Evolutionary conservation across 2,888 invertebrate species (phyloP), one percentile per base, ranked within the genome.

Genomic region (Lordiphosa andalusiaca): DNA sequence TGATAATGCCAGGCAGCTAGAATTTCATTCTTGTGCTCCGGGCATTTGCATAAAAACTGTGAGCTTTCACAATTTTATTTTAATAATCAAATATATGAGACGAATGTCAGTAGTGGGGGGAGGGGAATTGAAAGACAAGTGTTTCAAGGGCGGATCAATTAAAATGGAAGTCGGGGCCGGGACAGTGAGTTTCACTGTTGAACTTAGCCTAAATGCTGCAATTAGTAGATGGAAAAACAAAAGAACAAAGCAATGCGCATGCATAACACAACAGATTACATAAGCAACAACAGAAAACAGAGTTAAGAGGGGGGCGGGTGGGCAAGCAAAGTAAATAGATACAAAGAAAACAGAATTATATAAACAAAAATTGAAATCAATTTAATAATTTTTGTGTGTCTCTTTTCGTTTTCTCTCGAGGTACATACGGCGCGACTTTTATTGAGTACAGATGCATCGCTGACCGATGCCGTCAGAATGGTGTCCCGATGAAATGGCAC

Each of bases 381-480:
- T 73, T 68, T 35, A 63, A 54, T 40, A 66, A 38, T 56, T 52
- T 53, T 39, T 13, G 13, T 25, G 0, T 23, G 47, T 33, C 33
- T 50, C 46, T 35, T 13, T 21, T 48, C n/a, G n/a, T n/a, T 49
- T 19, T 33, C n/a, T 36, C n/a, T 12, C 16, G 16, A 30, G 10
- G 13, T 86, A 89, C 89, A 81, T 92, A 92, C 92, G 91, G 91
- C 88, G 53, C 90, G 87, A 78, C 91, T 92, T 54, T 91, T 90
- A 78, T 91, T 91, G 53, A 92, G 90, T 56, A 92, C 91, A 3
- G 93, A 93, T 4, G 93, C 93, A 89, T 93, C 93, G 67, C 93
- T 93, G 68, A 92, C 91, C 16, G 92, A 92, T 64, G 91, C 90
- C 63, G 92, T 91, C 58, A 91, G 83, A 67, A 90, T 87, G 52